These are phyloP conservation scores for Napeogenes inachia DNA, from an alignment of 2,888 invertebrate species.

Conservation along the genomic window DNA sequence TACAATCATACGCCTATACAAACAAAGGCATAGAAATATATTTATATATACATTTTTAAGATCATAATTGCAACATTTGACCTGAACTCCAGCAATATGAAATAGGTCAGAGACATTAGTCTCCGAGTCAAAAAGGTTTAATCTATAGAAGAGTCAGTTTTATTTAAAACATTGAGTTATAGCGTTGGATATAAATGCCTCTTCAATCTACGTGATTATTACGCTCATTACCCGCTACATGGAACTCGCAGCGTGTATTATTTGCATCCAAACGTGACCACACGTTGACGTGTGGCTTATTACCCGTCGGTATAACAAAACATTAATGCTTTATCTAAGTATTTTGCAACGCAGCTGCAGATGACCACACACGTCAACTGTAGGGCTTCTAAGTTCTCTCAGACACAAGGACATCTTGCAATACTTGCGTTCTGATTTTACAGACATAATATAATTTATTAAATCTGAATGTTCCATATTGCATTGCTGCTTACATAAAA, in stretches of 20 bases:
- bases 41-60: slow-evolving; percentile 5
- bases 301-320: slow-evolving; percentile 31
- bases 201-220: slow-evolving; percentile 21
- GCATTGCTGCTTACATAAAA: not conserved
- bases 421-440: not conserved
- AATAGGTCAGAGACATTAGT: slow-evolving; percentile 18
- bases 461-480: not conserved
- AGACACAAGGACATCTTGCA: not conserved
- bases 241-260: slow-evolving; percentile 14
- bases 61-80: slow-evolving; percentile 21
- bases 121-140: slow-evolving; percentile 20
- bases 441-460: not conserved
- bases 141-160: slow-evolving; percentile 21
- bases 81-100: slow-evolving; percentile 14
- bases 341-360: slow-evolving; percentile 52
- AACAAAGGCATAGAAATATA: not conserved
- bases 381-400: too few relatives aligned
- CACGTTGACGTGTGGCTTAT: slow-evolving; percentile 28
- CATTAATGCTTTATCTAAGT: slow-evolving; percentile 43
- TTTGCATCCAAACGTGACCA: slow-evolving; percentile 21
- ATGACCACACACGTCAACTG: slow-evolving; percentile 52
- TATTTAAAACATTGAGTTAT: slow-evolving; percentile 19
- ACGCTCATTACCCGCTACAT: slow-evolving; percentile 19
- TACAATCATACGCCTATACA: slow-evolving; percentile 17
- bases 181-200: slow-evolving; percentile 14